Evolutionary conservation across 2,797 vertebrate genomes (phyloP), one percentile per base, ranked within the genome.

Genomic region (Alosa sapidissima): DNA sequence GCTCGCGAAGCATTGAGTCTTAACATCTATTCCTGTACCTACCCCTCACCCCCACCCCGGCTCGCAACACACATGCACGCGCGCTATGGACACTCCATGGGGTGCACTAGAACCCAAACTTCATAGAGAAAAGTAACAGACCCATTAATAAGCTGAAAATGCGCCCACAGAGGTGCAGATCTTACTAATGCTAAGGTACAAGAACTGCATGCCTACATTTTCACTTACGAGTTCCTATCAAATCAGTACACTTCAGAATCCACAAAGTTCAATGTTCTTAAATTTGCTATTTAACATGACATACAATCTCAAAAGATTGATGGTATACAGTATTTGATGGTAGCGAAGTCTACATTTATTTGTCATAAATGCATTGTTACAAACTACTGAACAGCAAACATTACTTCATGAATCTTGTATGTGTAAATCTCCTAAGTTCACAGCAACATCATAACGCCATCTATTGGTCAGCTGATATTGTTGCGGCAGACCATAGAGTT

Each of bases 21-120:
- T 82, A 85, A 75, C 68, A 75, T 75, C 91, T 94, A 93, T 94
- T 94, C 89, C 91, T 85, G 90, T 92, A 91, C 54, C 84, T 72
- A 75, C 3, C 36, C 33, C 68, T 75, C n/a, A 75, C 68, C 68
- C 68, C 68, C 68, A 75, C 68, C 68, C 68, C 36, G 16, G 4
- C 36, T 11, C 14, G 36, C 68, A 45, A 45, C 36, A 75, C 33
- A 75, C 68, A 19, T 14, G 16, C 33, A 75, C 33, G 36, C 33
- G 65, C 28, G 33, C 68, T 75, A 3, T 41, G 13, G 65, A 75
- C 41, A 75, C 33, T 14, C 33, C 36, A 19, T 19, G 36, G 36
- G 33, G 5, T 5, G 68, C 36, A 75, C 36, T 8, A 19, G 36
- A 45, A 45, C 24, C 28, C 28, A 62, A 62, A 62, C 58, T 62